These are phyloP conservation scores for Phymorhynchus buccinoides DNA, from an alignment of 1,140 invertebrate species.

Conservation along the genomic window DNA sequence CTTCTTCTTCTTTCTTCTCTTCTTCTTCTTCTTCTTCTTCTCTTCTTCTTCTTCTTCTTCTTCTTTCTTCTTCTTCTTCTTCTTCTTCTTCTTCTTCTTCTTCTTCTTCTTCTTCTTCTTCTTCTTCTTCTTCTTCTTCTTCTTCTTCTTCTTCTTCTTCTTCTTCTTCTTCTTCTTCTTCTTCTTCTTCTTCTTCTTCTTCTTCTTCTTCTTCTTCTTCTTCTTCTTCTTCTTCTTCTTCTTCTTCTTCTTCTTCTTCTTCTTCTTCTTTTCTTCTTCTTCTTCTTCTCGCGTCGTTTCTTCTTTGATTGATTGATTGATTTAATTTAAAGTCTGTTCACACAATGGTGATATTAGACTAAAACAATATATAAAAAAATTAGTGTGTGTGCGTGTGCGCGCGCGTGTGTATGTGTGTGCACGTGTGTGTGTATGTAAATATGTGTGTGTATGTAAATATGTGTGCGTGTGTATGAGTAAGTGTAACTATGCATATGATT, in stretches of 20 bases:
- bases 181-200: neutral
- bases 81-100: neutral
- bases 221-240: neutral
- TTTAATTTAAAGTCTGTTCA: too few species aligned
- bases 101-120: neutral
- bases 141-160: neutral
- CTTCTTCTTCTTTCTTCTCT: neutral
- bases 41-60: neutral
- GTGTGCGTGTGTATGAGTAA: too few species aligned
- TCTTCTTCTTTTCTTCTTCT: neutral
- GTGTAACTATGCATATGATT: too few species aligned
- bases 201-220: neutral
- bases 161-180: neutral
- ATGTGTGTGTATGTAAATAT: too few species aligned
- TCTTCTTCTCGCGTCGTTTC: too few species aligned
- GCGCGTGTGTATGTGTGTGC: too few species aligned
- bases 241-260: neutral
- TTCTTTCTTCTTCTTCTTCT: neutral
- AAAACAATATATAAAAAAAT: too few species aligned
- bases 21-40: neutral
- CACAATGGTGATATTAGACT: too few species aligned
- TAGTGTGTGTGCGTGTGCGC: too few species aligned
- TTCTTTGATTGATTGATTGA: too few species aligned
- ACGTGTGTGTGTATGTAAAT: too few species aligned
- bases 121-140: neutral